Base-by-base conservation (phyloP, 2,888 invertebrate genomes). In the Stomorhina lunata region DNA sequence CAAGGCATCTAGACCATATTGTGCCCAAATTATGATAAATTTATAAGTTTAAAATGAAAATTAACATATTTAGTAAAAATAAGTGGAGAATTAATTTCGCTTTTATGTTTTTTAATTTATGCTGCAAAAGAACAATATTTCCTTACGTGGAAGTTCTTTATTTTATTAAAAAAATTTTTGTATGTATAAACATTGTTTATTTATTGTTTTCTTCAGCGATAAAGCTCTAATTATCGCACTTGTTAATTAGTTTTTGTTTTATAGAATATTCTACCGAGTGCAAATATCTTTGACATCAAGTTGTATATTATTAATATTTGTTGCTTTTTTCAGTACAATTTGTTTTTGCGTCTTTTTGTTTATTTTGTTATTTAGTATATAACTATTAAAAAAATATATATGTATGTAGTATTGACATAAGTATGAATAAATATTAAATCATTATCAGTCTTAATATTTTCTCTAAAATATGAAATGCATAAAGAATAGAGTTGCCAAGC, bases 261-360 rank as follows among this genome's bases (percentile, higher is more conserved):
- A 7, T 43, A 43, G 43, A 43, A 43, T 43, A 17, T 43, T 43
- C 43, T 43, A 2, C 9, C 17, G 17, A 7, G 17, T 37, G 37
- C 4, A n/a, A 10, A 3, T 15, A 57, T 20, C 20, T 88, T 12
- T 45, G 76, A 63, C 34, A 29, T 59, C 53, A 50, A 53, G 0
- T n/a, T 27, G 0, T 25, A 25, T 17, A 32, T 17, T 22, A n/a
- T 32, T 7, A 15, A 17, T 32, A 15, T 55, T 50, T 50, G 4
- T 5, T 12, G 25, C 1, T 27, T n/a, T 27, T 27, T 27, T 2
- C 27, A 0, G 10, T 12, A 45, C 22, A n/a, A 45, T 32, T 32
- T 29, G 17, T 53, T 37, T 29, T n/a, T 57, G 10, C 2, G 10
- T 48, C 6, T 9, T 48, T 57, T 45, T 48, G 45, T 34, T 32